Percentiles rank a stretch among this genome's conserved stretches.
phyloP scores from a whole-genome alignment of 1,140 invertebrate genomes.

The Pseudomyrmex cubaensis region DNA sequence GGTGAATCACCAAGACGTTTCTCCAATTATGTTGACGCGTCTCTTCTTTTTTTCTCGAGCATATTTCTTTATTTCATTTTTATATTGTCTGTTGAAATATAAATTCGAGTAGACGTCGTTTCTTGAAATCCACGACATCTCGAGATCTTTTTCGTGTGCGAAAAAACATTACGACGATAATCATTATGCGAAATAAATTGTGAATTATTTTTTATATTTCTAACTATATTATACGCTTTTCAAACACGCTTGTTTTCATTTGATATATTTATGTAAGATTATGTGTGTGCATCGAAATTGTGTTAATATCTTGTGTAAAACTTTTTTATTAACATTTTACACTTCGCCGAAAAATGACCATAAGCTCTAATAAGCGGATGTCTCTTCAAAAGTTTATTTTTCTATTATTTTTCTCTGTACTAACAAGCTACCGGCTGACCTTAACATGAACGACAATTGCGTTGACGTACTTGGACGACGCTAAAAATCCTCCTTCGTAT shows the following conservation, averaged over 20 bases:
- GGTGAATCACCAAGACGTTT: constrained; percentile 22
- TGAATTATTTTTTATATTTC: background rate
- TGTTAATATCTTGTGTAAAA: background rate
- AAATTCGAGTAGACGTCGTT: too few relatives aligned
- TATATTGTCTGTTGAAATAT: too few relatives aligned
- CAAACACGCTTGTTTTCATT: background rate
- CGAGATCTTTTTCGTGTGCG: background rate
- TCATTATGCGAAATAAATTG: background rate
- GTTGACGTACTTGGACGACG: too few relatives aligned
- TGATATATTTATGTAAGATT: too few relatives aligned
- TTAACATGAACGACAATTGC: too few relatives aligned
- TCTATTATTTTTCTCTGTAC: too few relatives aligned
- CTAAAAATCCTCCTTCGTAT: too few relatives aligned
- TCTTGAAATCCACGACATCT: too few relatives aligned
- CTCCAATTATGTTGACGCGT: constrained; percentile 31
- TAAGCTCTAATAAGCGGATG: background rate
- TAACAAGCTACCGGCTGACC: too few relatives aligned
- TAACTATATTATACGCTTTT: constrained; percentile 5
- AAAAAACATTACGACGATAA: background rate
- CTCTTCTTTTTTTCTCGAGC: constrained; percentile 14
- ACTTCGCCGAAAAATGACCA: too few relatives aligned
- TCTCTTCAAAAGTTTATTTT: background rate
- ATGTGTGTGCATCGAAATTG: too few relatives aligned
- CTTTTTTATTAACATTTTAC: background rate
- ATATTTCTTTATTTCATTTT: background rate